phyloP scores from a whole-genome alignment of 2,113 vertebrate genomes.

The Bucco capensis region DNA sequence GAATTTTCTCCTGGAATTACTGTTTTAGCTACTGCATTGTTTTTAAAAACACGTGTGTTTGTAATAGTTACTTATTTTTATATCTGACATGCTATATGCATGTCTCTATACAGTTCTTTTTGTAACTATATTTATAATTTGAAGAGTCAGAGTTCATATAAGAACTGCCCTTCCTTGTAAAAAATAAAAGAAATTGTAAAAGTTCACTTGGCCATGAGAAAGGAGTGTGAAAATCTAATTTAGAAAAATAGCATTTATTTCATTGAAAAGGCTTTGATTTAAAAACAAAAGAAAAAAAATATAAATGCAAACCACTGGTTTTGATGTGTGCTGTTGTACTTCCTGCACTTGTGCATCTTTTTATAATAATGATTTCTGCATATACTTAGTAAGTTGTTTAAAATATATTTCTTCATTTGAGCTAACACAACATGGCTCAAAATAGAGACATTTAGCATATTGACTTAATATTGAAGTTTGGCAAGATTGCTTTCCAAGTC shows the following conservation, averaged over 20 bases:
- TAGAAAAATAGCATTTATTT: neutral
- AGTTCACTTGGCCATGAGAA: neutral
- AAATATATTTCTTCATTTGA: slow-evolving; percentile 45
- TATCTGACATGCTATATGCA: neutral
- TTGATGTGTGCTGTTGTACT: neutral
- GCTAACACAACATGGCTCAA: slow-evolving; percentile 19
- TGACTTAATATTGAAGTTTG: slow-evolving; percentile 70
- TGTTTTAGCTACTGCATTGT: neutral
- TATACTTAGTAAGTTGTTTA: slow-evolving; percentile 47
- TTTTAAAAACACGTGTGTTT: neutral
- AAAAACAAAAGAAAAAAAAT: no score
- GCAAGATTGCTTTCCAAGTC: slow-evolving; percentile 48
- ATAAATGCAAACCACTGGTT: slow-evolving; percentile 6
- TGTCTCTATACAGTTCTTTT: neutral
- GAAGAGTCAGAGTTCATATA: neutral
- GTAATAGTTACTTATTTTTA: neutral
- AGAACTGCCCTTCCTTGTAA: neutral
- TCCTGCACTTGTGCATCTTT: slow-evolving; percentile 9
- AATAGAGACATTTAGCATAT: slow-evolving; percentile 64
- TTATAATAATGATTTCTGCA: neutral
- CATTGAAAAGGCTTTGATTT: neutral
- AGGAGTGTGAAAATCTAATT: neutral
- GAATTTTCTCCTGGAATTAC: neutral
- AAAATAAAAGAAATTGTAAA: neutral
- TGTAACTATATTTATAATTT: neutral